phyloP scores from a whole-genome alignment of 2,797 vertebrate species.

The Sebastes trivittatus region DNA sequence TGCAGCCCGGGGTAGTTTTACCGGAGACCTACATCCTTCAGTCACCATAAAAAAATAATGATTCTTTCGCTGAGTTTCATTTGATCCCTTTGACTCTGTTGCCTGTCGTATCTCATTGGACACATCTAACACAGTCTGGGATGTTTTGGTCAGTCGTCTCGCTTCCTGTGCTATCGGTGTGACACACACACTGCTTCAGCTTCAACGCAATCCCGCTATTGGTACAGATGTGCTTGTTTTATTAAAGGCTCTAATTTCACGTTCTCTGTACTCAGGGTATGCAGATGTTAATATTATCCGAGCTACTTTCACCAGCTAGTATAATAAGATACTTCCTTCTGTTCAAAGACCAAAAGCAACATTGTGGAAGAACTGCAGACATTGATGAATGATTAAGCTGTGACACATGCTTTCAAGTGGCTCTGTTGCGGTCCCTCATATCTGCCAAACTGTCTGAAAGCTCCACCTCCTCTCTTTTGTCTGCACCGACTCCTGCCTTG shows the following conservation, averaged over 20 bases:
- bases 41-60: conserved; percentile 68
- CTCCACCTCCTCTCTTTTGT: conserved; percentile 25
- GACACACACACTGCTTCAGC: background rate
- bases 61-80: conserved; percentile 42
- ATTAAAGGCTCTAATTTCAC: background rate
- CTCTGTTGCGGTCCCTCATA: conserved; percentile 27
- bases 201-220: background rate
- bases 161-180: conserved; percentile 22
- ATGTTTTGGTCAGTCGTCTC: conserved; percentile 24
- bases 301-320: background rate
- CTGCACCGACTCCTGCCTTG: conserved; percentile 18
- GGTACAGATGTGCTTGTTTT: conserved; percentile 2
- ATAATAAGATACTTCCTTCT: background rate
- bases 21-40: conserved; percentile 63
- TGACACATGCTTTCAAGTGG: conserved; percentile 17
- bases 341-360: background rate
- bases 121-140: conserved; percentile 26
- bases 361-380: background rate
- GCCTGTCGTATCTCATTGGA: conserved; percentile 31
- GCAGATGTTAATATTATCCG: background rate
- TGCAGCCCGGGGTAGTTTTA: conserved; percentile 42
- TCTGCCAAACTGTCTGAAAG: conserved; percentile 39
- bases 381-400: background rate
- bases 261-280: background rate
- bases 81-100: conserved; percentile 50